A percentile compares a stretch with the other conserved stretches of the same genome.
These are phyloP conservation scores for Eucriotettix oculatus DNA, from an alignment of 2,888 invertebrate genomes.

Conservation along the genomic window DNA sequence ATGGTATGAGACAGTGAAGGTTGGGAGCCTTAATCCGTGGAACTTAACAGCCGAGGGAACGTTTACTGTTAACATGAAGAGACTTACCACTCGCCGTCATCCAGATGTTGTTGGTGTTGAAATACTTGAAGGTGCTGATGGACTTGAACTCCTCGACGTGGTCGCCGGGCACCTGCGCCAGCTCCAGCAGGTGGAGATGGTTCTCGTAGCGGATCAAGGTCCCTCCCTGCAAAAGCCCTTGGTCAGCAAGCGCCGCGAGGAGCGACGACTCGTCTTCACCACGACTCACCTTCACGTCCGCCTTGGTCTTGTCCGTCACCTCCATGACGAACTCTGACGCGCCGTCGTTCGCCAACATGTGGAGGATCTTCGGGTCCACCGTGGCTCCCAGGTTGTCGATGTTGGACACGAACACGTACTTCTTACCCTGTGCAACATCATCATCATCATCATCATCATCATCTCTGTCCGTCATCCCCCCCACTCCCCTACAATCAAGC, in stretches of 20 bases:
- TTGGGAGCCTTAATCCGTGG: no score
- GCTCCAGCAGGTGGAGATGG: constrained; percentile 38
- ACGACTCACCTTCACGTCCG: neutral
- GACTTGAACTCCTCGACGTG: constrained; percentile 45
- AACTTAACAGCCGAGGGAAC: no score
- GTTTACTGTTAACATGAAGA: no score
- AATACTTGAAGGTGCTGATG: constrained; percentile 45
- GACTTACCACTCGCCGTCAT: constrained; percentile 27
- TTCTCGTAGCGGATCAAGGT: constrained; percentile 23
- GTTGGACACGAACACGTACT: neutral
- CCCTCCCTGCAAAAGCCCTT: neutral
- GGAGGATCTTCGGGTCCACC: neutral
- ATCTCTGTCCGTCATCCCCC: no score
- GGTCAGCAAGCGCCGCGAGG: no score
- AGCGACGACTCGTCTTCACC: no score
- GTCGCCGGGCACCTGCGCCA: constrained; percentile 44
- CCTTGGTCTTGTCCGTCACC: neutral
- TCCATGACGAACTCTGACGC: neutral
- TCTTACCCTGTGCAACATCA: neutral
- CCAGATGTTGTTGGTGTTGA: constrained; percentile 50
- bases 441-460: no score
- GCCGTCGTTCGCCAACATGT: neutral
- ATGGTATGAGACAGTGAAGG: no score
- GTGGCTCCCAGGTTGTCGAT: neutral
- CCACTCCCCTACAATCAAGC: no score